Conservation (phyloP, 2,888 invertebrate species). For the Dasypolia templi region DNA sequence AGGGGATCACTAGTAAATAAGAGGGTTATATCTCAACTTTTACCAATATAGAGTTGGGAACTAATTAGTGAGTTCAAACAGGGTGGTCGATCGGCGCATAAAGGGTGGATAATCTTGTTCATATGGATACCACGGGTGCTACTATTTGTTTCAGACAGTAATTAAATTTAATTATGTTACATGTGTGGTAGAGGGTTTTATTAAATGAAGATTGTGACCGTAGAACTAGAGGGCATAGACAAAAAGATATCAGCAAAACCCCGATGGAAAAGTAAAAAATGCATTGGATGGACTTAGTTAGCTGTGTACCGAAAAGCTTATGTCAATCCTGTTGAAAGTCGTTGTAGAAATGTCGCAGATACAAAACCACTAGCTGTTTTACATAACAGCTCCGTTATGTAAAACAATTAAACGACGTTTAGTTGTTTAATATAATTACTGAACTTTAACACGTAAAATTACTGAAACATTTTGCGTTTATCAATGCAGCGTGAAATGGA, state of each 20-base stretch:
- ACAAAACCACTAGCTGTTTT: too few relatives aligned
- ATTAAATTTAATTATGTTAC: not conserved
- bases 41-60: constrained; percentile 54
- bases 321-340: not conserved
- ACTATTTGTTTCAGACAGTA: constrained; percentile 31
- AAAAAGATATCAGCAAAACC: not conserved
- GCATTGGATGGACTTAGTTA: not conserved
- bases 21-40: constrained; percentile 54
- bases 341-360: not conserved
- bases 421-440: too few relatives aligned
- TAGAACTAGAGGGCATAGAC: not conserved
- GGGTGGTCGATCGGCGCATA: constrained; percentile 32
- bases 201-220: not conserved
- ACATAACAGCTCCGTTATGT: too few relatives aligned
- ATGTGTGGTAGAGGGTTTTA: not conserved
- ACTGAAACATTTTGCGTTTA: too few relatives aligned
- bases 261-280: not conserved
- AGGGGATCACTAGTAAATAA: constrained; percentile 23
- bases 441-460: too few relatives aligned
- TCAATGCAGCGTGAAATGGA: too few relatives aligned
- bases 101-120: constrained; percentile 51
- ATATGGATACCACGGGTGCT: constrained; percentile 12
- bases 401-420: too few relatives aligned
- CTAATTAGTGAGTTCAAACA: constrained; percentile 51
- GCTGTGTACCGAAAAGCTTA: not conserved